phyloP scores from a whole-genome alignment of 30 jellyfish, hydroid and myxozoan genomes.

The Turritopsis dohrnii region DNA sequence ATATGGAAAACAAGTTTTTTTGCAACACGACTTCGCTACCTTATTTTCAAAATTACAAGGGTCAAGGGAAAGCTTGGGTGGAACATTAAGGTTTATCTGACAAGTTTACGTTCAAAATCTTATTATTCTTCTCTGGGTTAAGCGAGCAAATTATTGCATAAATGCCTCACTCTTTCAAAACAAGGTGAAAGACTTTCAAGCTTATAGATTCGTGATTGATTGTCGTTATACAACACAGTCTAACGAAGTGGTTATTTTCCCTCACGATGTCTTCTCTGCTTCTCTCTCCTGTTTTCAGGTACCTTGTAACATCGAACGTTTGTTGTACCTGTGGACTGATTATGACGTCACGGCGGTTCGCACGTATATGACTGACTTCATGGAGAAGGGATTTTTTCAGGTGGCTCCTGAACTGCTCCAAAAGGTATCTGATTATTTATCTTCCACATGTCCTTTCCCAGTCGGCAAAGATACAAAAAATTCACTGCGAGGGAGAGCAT shows the following conservation, averaged over 20 bases:
- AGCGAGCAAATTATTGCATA: background rate
- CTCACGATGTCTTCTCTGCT: background rate
- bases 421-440: background rate
- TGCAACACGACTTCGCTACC: too few species aligned
- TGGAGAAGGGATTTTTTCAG: too few species aligned
- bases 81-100: too few species aligned
- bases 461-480: too few species aligned
- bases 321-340: slow-evolving; percentile 21
- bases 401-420: background rate
- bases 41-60: too few species aligned
- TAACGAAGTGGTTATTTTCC: background rate
- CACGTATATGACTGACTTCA: background rate
- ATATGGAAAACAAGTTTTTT: too few species aligned
- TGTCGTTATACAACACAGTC: background rate
- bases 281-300: slow-evolving; percentile 4
- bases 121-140: too few species aligned
- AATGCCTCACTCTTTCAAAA: too few species aligned
- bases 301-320: slow-evolving; percentile 22
- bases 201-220: background rate
- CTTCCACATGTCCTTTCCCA: too few species aligned
- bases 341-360: slow-evolving; percentile 1
- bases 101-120: too few species aligned
- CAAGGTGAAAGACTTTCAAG: background rate
- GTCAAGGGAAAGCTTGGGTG: too few species aligned
- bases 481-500: too few species aligned